Percentiles rank a stretch among this genome's conserved stretches.
Evolutionary conservation across 2,113 vertebrate genomes (phyloP).

Genomic region (Pitta sordida): DNA sequence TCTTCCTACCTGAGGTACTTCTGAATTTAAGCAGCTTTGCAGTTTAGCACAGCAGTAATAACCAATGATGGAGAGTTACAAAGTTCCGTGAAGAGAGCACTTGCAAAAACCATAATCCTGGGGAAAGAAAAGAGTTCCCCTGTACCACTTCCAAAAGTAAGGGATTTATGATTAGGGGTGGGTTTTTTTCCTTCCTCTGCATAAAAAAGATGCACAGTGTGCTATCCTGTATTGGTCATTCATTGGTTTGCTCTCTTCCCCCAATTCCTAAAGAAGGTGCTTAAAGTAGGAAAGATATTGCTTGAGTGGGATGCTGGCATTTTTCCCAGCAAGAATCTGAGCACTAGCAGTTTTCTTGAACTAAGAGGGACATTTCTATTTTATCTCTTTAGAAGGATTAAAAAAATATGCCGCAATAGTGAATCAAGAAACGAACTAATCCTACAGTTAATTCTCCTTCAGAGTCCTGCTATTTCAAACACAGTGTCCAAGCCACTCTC

Average conservation of each 20-base stretch:
- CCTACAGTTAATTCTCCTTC: background rate
- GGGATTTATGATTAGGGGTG: background rate
- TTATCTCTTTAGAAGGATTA: background rate
- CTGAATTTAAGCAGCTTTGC: background rate
- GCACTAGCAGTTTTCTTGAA: conserved; percentile 27
- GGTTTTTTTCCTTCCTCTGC: background rate
- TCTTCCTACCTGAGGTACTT: background rate
- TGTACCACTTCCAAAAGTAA: background rate
- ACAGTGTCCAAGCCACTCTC: background rate
- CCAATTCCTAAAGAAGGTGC: background rate
- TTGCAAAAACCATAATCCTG: background rate
- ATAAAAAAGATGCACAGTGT: background rate
- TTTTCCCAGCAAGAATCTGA: conserved; percentile 25
- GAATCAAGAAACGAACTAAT: background rate
- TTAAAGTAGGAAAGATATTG: conserved; percentile 10
- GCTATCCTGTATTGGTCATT: background rate
- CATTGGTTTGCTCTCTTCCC: background rate
- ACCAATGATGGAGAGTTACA: background rate
- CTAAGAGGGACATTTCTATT: conserved; percentile 23
- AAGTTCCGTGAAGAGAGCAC: background rate
- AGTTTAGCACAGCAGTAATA: background rate
- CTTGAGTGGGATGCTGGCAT: conserved; percentile 36
- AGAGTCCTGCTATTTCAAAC: background rate
- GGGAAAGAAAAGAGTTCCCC: background rate
- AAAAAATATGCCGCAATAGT: background rate